Percentiles rank a stretch among this genome's conserved stretches.
Conservation (phyloP, 2,888 invertebrate genomes). For the Crocallis elinguaria region DNA sequence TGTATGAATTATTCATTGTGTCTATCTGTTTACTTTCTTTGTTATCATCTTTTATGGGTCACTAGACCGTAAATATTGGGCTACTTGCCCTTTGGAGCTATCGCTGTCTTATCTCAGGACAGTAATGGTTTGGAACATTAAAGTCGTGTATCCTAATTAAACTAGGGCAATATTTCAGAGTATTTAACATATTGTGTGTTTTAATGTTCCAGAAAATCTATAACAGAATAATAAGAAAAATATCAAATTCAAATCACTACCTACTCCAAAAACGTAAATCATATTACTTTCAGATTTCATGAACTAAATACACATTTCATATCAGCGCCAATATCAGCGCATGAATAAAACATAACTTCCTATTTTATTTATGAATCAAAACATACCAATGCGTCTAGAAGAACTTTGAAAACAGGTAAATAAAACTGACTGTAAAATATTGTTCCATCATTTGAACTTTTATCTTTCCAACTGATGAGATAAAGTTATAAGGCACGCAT, state of each 20-base stretch:
- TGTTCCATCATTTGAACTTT: not conserved
- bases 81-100: slow-evolving; percentile 56
- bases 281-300: slow-evolving; percentile 35
- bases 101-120: slow-evolving; percentile 45
- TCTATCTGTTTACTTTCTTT: slow-evolving; percentile 74
- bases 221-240: not conserved
- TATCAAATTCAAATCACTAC: not conserved
- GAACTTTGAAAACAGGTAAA: not conserved
- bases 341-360: slow-evolving; percentile 30
- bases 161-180: slow-evolving; percentile 1
- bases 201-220: no score
- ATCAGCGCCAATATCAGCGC: slow-evolving; percentile 14
- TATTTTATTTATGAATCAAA: slow-evolving; percentile 21
- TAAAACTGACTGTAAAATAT: not conserved
- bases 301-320: slow-evolving; percentile 32
- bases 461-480: not conserved
- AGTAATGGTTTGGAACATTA: slow-evolving; percentile 17
- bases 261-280: slow-evolving; percentile 23
- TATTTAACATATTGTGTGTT: not conserved
- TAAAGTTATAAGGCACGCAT: not conserved
- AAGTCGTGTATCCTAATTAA: slow-evolving; percentile 1
- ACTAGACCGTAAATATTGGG: slow-evolving; percentile 65
- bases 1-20: slow-evolving; percentile 72
- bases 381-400: not conserved
- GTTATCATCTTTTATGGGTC: slow-evolving; percentile 75